Evolutionary conservation across 1,140 invertebrate species (phyloP).

Genomic region (Papilio helenus): DNA sequence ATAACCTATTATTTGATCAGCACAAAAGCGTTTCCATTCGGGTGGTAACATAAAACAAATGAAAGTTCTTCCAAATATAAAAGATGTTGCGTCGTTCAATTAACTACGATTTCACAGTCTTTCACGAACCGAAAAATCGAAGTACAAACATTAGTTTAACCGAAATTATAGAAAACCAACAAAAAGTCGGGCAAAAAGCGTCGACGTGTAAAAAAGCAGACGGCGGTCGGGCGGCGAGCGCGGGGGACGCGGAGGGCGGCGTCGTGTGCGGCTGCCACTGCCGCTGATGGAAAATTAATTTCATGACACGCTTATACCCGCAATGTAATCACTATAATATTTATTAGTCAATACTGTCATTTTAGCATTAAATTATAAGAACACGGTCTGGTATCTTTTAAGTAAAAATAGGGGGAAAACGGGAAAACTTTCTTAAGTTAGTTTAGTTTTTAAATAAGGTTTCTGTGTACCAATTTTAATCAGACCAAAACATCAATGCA

Average conservation of each 20-base stretch:
- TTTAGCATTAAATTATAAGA: neutral
- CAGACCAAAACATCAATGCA: neutral
- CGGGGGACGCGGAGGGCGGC: conserved; percentile 31
- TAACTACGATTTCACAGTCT: conserved; percentile 81
- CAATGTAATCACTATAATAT: conserved; percentile 28
- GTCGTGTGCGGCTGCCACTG: conserved; percentile 55
- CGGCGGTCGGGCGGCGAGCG: conserved; percentile 49
- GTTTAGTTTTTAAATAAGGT: too few relatives aligned
- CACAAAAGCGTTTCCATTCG: conserved; percentile 17
- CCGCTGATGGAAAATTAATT: conserved; percentile 18
- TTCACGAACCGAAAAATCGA: conserved; percentile 83
- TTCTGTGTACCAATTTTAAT: too few relatives aligned
- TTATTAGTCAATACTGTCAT: conserved; percentile 27
- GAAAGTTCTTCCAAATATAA: conserved; percentile 75
- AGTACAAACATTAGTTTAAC: conserved; percentile 82
- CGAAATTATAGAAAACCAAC: conserved; percentile 79
- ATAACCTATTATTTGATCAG: neutral
- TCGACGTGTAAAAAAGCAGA: conserved; percentile 55
- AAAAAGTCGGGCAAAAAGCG: conserved; percentile 73
- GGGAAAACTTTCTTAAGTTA: neutral
- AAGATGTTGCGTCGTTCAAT: conserved; percentile 79
- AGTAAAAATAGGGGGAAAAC: neutral
- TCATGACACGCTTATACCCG: conserved; percentile 4
- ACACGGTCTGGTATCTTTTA: neutral
- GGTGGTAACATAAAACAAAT: conserved; percentile 51